phyloP scores from a whole-genome alignment of 2,888 invertebrate genomes.

The Leptinotarsa tumamoca region DNA sequence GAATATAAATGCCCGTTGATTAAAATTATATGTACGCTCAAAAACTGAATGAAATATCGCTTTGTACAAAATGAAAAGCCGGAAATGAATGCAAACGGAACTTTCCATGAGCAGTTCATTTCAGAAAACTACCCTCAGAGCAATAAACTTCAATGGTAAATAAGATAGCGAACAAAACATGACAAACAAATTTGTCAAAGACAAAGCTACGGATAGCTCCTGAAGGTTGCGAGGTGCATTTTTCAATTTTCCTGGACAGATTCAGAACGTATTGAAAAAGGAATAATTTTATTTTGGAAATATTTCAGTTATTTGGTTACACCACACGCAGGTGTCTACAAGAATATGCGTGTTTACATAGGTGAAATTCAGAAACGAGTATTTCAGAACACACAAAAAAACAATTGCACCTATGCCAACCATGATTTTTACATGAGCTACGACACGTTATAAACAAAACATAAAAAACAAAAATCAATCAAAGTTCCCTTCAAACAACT shows the following conservation, averaged over 20 bases:
- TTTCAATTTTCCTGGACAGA: background rate
- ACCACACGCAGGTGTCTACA: too few species aligned
- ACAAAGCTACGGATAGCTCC: background rate
- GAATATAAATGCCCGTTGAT: background rate
- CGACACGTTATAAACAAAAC: too few species aligned
- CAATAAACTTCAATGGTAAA: slow-evolving; percentile 5
- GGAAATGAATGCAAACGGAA: background rate
- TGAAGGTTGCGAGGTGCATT: background rate
- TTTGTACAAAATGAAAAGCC: background rate
- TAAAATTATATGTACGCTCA: background rate
- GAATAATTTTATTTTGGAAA: too few species aligned
- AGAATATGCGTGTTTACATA: too few species aligned
- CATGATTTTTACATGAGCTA: too few species aligned
- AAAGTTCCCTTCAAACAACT: too few species aligned
- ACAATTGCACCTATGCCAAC: too few species aligned
- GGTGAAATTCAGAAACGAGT: too few species aligned
- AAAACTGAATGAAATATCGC: background rate
- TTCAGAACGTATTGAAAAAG: background rate
- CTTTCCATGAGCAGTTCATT: background rate
- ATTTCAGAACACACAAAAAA: too few species aligned
- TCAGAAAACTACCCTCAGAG: background rate
- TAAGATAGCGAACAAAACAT: slow-evolving; percentile 1
- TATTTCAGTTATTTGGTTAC: too few species aligned
- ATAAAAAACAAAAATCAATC: too few species aligned
- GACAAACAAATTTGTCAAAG: background rate